Percentiles rank a stretch among this genome's conserved stretches.
These are phyloP conservation scores for Pseudopipra pipra DNA, from an alignment of 2,113 vertebrate genomes.

Conservation along the genomic window DNA sequence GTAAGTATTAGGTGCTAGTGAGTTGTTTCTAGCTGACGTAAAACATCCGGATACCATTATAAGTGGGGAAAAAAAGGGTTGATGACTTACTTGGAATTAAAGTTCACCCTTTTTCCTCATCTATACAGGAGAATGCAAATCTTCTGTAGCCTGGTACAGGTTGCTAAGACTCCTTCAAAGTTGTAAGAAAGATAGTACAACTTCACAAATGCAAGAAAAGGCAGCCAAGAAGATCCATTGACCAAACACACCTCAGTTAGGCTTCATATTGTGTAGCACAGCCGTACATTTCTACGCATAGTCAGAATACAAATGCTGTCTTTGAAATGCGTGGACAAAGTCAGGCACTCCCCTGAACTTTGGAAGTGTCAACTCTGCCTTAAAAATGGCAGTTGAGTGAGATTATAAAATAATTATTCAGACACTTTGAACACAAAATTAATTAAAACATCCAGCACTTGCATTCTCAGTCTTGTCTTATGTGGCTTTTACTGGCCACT, in stretches of 20 bases:
- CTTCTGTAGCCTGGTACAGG: neutral
- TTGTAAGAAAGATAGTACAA: neutral
- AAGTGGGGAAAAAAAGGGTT: neutral
- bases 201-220: neutral
- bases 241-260: neutral
- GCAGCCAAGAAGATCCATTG: neutral
- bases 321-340: neutral
- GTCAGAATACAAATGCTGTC: neutral
- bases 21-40: conserved; percentile 31
- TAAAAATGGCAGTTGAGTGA: neutral
- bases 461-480: neutral
- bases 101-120: neutral
- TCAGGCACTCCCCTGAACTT: neutral
- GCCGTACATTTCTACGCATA: neutral
- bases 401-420: neutral
- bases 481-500: neutral
- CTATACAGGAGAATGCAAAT: neutral
- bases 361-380: neutral
- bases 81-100: neutral
- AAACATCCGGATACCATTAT: conserved; percentile 46
- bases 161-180: neutral
- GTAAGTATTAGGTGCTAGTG: conserved; percentile 58
- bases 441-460: neutral
- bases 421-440: neutral
- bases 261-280: neutral